phyloP scores from a whole-genome alignment of 2,113 vertebrate species.

The Spermophilus dauricus region DNA sequence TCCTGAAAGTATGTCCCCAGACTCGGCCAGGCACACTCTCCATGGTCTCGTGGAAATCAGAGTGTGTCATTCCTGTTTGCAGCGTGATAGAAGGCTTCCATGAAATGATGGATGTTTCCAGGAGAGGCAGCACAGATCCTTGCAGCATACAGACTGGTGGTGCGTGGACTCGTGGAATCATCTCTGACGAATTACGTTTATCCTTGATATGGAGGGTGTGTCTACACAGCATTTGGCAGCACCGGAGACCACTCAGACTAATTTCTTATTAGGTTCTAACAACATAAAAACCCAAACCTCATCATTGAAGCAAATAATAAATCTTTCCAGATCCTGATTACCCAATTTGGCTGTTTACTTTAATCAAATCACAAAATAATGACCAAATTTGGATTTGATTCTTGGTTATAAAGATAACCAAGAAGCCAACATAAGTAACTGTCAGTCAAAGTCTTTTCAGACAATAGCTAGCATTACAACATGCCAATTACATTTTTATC shows the following conservation, averaged over 20 bases:
- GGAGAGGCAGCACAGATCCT: background rate
- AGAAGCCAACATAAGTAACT: background rate
- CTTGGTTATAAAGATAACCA: conserved; percentile 72
- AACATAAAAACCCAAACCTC: conserved; percentile 43
- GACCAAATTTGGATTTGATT: conserved; percentile 69
- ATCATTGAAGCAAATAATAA: conserved; percentile 23
- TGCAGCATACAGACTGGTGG: fast-evolving
- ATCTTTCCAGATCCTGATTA: conserved; percentile 31
- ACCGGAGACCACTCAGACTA: background rate
- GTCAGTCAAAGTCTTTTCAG: conserved; percentile 70
- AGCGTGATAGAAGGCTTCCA: background rate
- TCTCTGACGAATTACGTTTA: background rate
- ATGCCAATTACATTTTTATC: conserved; percentile 83
- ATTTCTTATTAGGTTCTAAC: conserved; percentile 24
- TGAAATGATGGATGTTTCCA: background rate
- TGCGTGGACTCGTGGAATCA: fast-evolving
- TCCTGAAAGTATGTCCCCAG: background rate
- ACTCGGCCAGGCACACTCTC: fast-evolving
- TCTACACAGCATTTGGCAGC: background rate
- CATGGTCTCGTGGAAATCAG: fast-evolving
- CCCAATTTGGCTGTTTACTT: conserved; percentile 58
- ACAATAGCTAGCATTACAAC: conserved; percentile 62
- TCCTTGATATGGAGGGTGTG: background rate
- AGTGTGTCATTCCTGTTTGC: background rate
- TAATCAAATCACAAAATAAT: conserved; percentile 69